Conservation (phyloP, 2,113 vertebrate species). For the Fukomys damarensis region DNA sequence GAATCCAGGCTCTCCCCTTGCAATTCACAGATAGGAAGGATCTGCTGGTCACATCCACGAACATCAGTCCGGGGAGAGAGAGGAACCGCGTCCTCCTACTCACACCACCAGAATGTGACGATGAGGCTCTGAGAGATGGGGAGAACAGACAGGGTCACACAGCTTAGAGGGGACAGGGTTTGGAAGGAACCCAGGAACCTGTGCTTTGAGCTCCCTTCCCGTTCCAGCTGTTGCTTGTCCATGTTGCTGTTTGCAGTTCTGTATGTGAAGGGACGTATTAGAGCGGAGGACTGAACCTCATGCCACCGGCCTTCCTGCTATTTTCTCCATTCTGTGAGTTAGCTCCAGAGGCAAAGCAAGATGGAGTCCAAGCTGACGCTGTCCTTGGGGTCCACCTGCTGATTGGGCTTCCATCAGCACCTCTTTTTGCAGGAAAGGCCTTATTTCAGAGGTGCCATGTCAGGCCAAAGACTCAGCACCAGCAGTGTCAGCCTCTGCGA, state of each 20-base stretch:
- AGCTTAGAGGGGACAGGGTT: not conserved
- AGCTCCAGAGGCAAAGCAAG: not conserved
- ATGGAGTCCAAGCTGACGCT: not conserved
- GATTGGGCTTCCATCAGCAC: not conserved
- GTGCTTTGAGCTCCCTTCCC: not conserved
- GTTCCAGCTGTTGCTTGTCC: not conserved
- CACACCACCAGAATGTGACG: not conserved
- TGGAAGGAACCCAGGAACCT: not conserved
- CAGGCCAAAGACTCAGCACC: conserved; percentile 54
- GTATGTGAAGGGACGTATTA: not conserved
- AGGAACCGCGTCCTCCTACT: not conserved
- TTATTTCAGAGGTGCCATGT: not conserved
- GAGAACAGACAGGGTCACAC: not conserved
- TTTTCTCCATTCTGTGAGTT: not conserved
- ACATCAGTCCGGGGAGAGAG: not conserved
- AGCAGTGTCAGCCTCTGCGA: conserved; percentile 45
- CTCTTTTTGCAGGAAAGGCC: conserved; percentile 14
- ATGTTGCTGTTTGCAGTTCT: not conserved
- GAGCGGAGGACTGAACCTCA: not conserved
- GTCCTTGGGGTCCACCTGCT: not conserved
- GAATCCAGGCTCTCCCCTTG: not conserved
- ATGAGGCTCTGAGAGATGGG: not conserved
- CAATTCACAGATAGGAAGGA: not conserved
- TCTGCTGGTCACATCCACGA: not conserved
- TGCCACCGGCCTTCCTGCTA: not conserved